These are phyloP conservation scores for Callimorpha dominula DNA, from an alignment of 2,888 invertebrate genomes.

Conservation along the genomic window DNA sequence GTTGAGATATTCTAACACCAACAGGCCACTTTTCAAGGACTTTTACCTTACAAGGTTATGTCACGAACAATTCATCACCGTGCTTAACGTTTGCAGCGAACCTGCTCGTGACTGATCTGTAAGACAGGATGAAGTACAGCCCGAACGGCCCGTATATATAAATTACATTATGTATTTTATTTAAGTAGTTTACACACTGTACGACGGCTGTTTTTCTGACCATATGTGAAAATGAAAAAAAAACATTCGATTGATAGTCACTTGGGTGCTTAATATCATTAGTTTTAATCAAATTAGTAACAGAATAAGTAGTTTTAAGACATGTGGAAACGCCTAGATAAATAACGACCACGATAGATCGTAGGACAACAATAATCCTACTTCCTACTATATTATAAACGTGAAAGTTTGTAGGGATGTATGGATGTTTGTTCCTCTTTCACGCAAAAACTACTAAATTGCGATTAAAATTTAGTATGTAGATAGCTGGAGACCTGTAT, in stretches of 20 bases:
- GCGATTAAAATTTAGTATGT: too few relatives aligned
- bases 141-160: slow-evolving; percentile 12
- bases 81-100: slow-evolving; percentile 16
- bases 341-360: too few relatives aligned
- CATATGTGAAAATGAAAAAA: background rate
- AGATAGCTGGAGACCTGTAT: too few relatives aligned
- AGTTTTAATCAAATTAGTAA: background rate
- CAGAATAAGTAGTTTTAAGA: too few relatives aligned
- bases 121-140: slow-evolving; percentile 22
- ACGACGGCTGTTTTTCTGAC: background rate
- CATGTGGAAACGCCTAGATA: too few relatives aligned
- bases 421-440: too few relatives aligned
- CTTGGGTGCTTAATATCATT: background rate
- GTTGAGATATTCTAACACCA: slow-evolving; percentile 1
- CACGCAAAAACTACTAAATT: too few relatives aligned
- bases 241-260: too few relatives aligned
- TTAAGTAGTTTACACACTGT: background rate
- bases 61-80: slow-evolving; percentile 15
- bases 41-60: slow-evolving; percentile 14
- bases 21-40: background rate
- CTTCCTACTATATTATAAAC: too few relatives aligned
- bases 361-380: too few relatives aligned
- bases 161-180: slow-evolving; percentile 13
- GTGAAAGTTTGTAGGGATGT: too few relatives aligned
- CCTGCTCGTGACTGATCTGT: slow-evolving; percentile 28